These are phyloP conservation scores for Agrotis puta DNA, from an alignment of 2,888 invertebrate species.

Conservation along the genomic window DNA sequence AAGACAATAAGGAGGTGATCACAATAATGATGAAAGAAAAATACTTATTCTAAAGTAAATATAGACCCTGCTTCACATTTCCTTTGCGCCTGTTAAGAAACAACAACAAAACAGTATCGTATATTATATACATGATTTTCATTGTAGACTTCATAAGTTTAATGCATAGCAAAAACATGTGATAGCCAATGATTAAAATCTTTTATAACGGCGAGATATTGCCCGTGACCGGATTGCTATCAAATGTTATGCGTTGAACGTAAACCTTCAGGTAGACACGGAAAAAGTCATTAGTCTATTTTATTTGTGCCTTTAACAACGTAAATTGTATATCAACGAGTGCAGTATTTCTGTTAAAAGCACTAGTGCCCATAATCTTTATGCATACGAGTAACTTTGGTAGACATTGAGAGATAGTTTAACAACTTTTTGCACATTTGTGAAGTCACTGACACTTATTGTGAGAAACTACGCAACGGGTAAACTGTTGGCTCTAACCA, in stretches of 20 bases:
- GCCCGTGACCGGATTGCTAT: conserved; percentile 71
- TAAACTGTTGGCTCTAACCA: not conserved
- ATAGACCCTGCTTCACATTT: conserved; percentile 13
- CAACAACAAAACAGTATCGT: not conserved
- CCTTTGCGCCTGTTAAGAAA: not conserved
- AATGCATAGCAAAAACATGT: conserved; percentile 15
- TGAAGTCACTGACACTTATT: conserved; percentile 36
- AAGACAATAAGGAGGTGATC: conserved; percentile 20
- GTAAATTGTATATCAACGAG: not conserved
- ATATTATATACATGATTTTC: not conserved
- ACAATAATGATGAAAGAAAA: conserved; percentile 42
- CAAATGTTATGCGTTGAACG: conserved; percentile 71
- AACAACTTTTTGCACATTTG: conserved; percentile 29
- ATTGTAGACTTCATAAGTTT: too few relatives aligned
- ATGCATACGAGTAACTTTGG: conserved; percentile 15
- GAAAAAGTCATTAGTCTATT: conserved; percentile 48
- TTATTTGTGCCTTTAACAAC: conserved; percentile 20
- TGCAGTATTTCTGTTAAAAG: conserved; percentile 12
- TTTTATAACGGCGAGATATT: conserved; percentile 69
- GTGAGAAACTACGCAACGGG: not conserved
- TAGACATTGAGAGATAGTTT: conserved; percentile 19
- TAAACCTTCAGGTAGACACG: conserved; percentile 63
- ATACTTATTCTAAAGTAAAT: conserved; percentile 32
- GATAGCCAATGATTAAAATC: conserved; percentile 69
- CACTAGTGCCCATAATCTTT: not conserved